These are phyloP conservation scores for Asteroscopus sphinx DNA, from an alignment of 2,888 invertebrate species.

Conservation along the genomic window DNA sequence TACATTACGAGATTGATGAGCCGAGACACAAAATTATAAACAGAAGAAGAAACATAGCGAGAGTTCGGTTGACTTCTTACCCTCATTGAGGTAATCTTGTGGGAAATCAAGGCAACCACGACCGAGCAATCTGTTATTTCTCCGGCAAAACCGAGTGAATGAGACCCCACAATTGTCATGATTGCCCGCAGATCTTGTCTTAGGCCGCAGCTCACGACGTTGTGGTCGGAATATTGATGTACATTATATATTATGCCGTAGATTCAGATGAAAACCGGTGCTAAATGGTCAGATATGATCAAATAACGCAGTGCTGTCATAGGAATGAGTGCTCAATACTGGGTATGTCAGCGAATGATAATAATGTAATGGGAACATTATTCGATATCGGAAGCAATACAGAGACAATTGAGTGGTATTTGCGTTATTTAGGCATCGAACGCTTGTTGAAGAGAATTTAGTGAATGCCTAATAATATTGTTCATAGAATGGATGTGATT, in stretches of 20 bases:
- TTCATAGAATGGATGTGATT: slow-evolving; percentile 27
- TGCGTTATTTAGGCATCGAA: slow-evolving; percentile 30
- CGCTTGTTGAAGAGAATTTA: slow-evolving; percentile 38
- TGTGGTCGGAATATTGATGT: slow-evolving; percentile 67
- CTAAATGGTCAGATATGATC: slow-evolving; percentile 47
- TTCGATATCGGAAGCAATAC: slow-evolving; percentile 31
- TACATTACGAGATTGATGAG: slow-evolving; percentile 63
- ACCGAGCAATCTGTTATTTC: slow-evolving; percentile 80
- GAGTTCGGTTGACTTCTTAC: slow-evolving; percentile 76
- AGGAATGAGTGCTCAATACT: slow-evolving; percentile 24
- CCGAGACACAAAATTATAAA: slow-evolving; percentile 71
- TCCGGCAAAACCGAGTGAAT: slow-evolving; percentile 67
- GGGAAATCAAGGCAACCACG: slow-evolving; percentile 82
- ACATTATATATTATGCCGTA: slow-evolving; percentile 58
- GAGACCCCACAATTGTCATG: slow-evolving; percentile 61
- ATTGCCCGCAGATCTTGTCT: slow-evolving; percentile 46
- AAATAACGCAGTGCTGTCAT: slow-evolving; percentile 30
- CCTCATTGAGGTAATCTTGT: slow-evolving; percentile 82
- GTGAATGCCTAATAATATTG: slow-evolving; percentile 35
- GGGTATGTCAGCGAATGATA: slow-evolving; percentile 36
- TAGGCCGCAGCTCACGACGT: slow-evolving; percentile 47
- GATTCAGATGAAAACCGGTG: slow-evolving; percentile 53
- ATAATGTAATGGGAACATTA: slow-evolving; percentile 31
- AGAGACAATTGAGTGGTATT: slow-evolving; percentile 31
- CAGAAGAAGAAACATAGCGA: slow-evolving; percentile 64